These are phyloP conservation scores for Meloidogyne exigua DNA, from an alignment of 1,140 invertebrate species.

Conservation along the genomic window DNA sequence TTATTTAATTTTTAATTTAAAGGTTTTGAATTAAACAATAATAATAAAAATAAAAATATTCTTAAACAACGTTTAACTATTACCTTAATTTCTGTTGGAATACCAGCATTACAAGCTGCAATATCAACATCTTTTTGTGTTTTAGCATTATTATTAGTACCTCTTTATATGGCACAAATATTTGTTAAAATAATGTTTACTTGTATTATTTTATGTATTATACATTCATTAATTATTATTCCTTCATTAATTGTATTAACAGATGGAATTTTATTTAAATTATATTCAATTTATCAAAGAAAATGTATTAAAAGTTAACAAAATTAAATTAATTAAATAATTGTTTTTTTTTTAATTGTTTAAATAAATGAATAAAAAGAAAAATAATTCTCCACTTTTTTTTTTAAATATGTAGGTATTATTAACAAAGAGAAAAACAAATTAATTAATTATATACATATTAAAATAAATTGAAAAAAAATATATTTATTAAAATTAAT, in stretches of 20 bases:
- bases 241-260: slow-evolving; percentile 38
- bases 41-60: background rate
- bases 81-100: slow-evolving; percentile 70
- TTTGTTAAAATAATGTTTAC: slow-evolving; percentile 54
- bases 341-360: too few species aligned
- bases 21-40: slow-evolving; percentile 14
- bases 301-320: too few species aligned
- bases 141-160: slow-evolving; percentile 78
- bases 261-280: slow-evolving; percentile 6
- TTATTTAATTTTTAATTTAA: background rate
- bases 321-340: too few species aligned
- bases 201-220: slow-evolving; percentile 44
- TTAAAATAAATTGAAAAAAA: too few species aligned
- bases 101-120: slow-evolving; percentile 89
- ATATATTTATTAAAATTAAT: too few species aligned
- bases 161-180: slow-evolving; percentile 76
- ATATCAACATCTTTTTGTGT: slow-evolving; percentile 86
- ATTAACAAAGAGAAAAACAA: background rate
- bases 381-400: too few species aligned
- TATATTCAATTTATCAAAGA: background rate
- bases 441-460: too few species aligned
- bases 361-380: too few species aligned
- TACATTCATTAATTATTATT: slow-evolving; percentile 44
- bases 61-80: slow-evolving; percentile 33
- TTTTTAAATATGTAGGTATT: background rate